Conservation (phyloP, 2,797 vertebrate genomes). For the Xenopus petersii region DNA sequence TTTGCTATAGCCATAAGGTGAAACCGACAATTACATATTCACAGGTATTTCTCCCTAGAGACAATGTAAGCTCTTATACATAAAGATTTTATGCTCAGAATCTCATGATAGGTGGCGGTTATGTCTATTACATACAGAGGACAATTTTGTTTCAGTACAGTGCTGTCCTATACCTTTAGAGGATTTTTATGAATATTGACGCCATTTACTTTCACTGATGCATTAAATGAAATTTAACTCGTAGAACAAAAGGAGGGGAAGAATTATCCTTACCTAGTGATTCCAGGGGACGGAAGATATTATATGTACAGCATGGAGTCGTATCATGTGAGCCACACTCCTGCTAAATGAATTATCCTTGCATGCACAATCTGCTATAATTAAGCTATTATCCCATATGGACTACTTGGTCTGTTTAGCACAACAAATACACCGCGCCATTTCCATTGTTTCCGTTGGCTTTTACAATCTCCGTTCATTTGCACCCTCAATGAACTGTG, state of each 20-base stretch:
- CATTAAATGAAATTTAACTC: neutral
- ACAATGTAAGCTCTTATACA: no score
- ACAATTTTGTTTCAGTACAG: no score
- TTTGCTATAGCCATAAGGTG: no score
- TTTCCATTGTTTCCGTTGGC: neutral
- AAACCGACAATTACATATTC: no score
- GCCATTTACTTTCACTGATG: neutral
- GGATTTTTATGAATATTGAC: neutral
- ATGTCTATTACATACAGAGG: no score
- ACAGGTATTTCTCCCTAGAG: no score
- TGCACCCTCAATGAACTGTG: neutral
- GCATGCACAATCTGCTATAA: conserved; percentile 7
- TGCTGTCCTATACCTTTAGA: neutral
- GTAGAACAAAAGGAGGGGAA: neutral
- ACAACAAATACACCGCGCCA: neutral
- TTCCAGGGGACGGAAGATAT: neutral
- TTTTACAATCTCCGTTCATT: neutral
- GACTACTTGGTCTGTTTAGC: neutral
- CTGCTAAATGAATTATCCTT: neutral
- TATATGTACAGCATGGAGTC: neutral
- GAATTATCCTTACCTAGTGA: neutral
- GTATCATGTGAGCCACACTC: neutral
- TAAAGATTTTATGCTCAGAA: no score
- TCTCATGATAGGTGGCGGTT: no score
- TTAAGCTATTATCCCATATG: conserved; percentile 12